A percentile compares a stretch with the other conserved stretches of the same genome.
Evolutionary conservation across 2,888 invertebrate genomes (phyloP).

Genomic region (Drosophila planitibia): DNA sequence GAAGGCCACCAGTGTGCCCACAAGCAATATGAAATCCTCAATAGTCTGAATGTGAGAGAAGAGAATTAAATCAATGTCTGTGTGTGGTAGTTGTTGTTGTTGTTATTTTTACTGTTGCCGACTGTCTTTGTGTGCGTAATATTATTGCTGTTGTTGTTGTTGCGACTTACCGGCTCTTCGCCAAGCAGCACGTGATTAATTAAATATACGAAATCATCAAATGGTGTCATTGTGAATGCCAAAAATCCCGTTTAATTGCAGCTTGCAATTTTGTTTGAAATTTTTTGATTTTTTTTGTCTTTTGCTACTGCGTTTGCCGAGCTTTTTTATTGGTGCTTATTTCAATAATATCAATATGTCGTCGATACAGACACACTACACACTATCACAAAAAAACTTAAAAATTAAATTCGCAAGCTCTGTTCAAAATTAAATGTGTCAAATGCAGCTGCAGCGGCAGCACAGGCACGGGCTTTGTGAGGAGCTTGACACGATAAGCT

Average conservation of each 20-base stretch:
- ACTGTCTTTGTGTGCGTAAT: conserved; percentile 5
- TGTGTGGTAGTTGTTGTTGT: neutral
- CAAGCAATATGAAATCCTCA: conserved; percentile 88
- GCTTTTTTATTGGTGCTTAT: conserved; percentile 9
- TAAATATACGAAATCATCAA: conserved; percentile 88
- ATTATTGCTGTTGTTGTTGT: neutral
- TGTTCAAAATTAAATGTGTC: conserved; percentile 19
- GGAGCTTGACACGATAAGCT: conserved; percentile 34
- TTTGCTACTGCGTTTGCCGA: conserved; percentile 9
- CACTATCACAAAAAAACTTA: conserved; percentile 41
- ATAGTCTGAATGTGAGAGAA: conserved; percentile 85
- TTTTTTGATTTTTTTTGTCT: neutral
- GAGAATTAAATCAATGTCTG: conserved; percentile 26
- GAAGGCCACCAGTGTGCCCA: conserved; percentile 88
- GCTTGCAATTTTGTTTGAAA: conserved; percentile 30
- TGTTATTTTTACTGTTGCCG: neutral
- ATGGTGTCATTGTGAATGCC: conserved; percentile 86
- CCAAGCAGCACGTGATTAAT: conserved; percentile 88
- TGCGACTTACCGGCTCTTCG: conserved; percentile 87
- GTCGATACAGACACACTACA: conserved; percentile 10
- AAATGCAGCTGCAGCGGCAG: conserved; percentile 45
- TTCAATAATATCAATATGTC: conserved; percentile 31
- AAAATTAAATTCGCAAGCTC: conserved; percentile 29
- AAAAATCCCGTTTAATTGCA: conserved; percentile 31
- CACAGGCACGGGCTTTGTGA: conserved; percentile 33